phyloP scores from a whole-genome alignment of 2,888 invertebrate genomes.

The Volucella zonaria region DNA sequence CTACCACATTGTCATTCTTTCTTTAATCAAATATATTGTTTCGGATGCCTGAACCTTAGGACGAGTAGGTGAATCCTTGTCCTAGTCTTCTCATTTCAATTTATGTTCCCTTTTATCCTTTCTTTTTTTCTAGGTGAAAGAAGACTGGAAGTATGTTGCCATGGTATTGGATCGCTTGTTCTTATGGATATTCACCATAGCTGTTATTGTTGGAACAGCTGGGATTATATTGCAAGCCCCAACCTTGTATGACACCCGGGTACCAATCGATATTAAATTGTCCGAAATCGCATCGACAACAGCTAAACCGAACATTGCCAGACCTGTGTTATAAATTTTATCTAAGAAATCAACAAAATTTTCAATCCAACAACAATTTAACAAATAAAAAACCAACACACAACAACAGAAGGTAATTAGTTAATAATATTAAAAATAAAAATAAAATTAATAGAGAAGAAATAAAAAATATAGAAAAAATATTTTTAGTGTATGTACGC shows the following conservation, averaged over 20 bases:
- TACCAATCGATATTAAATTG: conserved; percentile 93
- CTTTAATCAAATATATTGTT: conserved; percentile 51
- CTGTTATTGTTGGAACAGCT: conserved; percentile 96
- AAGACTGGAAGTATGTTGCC: conserved; percentile 99
- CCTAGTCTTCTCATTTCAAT: conserved; percentile 7
- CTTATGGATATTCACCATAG: conserved; percentile 98
- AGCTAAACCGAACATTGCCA: conserved; percentile 88
- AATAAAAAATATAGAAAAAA: not conserved
- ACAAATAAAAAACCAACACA: conserved; percentile 36
- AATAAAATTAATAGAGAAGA: conserved; percentile 10
- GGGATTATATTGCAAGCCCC: conserved; percentile 97
- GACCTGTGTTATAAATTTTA: conserved; percentile 82
- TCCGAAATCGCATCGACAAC: conserved; percentile 95
- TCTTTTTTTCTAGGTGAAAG: conserved; percentile 88
- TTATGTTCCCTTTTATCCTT: conserved; percentile 17
- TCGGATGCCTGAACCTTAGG: not conserved
- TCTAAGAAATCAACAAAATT: conserved; percentile 18
- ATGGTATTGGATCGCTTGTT: conserved; percentile 98
- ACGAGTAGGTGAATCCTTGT: conserved; percentile 8
- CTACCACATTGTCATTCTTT: not conserved
- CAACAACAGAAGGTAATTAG: conserved; percentile 54
- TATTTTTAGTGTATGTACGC: conserved; percentile 54
- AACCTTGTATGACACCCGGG: conserved; percentile 94
- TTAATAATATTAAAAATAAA: conserved; percentile 39
- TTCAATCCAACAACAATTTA: conserved; percentile 27